Conservation (phyloP, 2,888 invertebrate genomes). For the Drosophila picticornis region DNA sequence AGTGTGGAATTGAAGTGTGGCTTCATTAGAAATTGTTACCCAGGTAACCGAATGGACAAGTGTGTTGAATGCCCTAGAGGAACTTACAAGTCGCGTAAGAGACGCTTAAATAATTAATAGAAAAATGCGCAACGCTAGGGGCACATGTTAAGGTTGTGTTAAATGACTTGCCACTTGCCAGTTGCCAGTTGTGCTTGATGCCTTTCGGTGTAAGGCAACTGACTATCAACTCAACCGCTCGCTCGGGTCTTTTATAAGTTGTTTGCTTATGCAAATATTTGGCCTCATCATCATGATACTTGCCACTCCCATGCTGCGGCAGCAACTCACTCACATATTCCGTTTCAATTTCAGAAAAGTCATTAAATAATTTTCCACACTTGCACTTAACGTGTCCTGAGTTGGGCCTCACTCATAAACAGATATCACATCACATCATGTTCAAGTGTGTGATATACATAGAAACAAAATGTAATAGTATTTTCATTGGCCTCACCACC, state of each 20-base stretch:
- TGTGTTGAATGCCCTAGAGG: constrained; percentile 24
- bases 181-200: constrained; percentile 23
- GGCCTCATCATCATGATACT: constrained; percentile 60
- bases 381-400: constrained; percentile 68
- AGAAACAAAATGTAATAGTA: constrained; percentile 57
- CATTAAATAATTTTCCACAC: constrained; percentile 82
- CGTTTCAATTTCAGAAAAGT: constrained; percentile 80
- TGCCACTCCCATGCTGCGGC: constrained; percentile 33
- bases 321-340: constrained; percentile 76
- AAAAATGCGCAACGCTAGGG: constrained; percentile 45
- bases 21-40: constrained; percentile 70
- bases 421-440: constrained; percentile 30
- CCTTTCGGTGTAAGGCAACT: constrained; percentile 27
- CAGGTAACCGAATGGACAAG: constrained; percentile 53
- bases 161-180: constrained; percentile 68
- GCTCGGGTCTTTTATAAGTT: constrained; percentile 39
- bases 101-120: constrained; percentile 77
- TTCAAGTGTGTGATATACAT: constrained; percentile 10
- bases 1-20: constrained; percentile 52
- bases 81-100: constrained; percentile 57
- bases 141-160: constrained; percentile 41
- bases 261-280: constrained; percentile 77
- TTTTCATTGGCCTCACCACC: constrained; percentile 22
- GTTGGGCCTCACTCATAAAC: constrained; percentile 32
- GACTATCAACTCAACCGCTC: constrained; percentile 49